These are phyloP conservation scores for Erynnis tages DNA, from an alignment of 2,888 invertebrate genomes.

Conservation along the genomic window DNA sequence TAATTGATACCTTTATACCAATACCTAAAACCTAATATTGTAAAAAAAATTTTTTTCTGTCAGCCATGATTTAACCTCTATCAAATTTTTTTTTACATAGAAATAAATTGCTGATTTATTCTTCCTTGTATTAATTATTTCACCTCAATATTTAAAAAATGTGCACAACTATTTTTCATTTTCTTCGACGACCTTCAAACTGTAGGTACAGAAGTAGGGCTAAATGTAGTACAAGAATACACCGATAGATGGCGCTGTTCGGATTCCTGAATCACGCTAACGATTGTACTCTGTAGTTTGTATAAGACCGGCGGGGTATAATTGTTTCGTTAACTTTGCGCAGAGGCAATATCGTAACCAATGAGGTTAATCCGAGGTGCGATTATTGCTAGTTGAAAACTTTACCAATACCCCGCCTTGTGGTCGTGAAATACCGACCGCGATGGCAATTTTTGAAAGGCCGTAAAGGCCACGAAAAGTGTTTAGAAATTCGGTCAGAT, in stretches of 20 bases:
- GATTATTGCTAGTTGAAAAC: conserved; percentile 96
- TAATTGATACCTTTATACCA: no score
- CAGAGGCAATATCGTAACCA: conserved; percentile 96
- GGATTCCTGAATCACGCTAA: background rate
- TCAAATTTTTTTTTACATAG: no score
- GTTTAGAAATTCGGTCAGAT: no score
- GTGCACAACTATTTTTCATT: no score
- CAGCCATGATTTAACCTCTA: no score
- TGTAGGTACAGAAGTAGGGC: no score
- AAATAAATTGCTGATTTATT: no score
- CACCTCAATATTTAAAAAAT: no score
- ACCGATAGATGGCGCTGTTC: background rate
- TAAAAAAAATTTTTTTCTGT: no score
- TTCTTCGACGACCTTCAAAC: no score
- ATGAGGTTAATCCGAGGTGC: conserved; percentile 93
- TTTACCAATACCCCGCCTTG: conserved; percentile 83
- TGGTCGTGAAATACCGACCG: conserved; percentile 77
- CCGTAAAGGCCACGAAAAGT: conserved; percentile 62
- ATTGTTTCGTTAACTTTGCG: conserved; percentile 90
- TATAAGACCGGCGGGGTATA: background rate
- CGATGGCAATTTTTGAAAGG: conserved; percentile 80
- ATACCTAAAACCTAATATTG: no score
- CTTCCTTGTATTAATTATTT: no score
- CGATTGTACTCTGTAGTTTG: background rate
- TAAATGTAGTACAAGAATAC: background rate